Evolutionary conservation across 2,797 vertebrate genomes (phyloP).

Genomic region (Myotis myotis): DNA sequence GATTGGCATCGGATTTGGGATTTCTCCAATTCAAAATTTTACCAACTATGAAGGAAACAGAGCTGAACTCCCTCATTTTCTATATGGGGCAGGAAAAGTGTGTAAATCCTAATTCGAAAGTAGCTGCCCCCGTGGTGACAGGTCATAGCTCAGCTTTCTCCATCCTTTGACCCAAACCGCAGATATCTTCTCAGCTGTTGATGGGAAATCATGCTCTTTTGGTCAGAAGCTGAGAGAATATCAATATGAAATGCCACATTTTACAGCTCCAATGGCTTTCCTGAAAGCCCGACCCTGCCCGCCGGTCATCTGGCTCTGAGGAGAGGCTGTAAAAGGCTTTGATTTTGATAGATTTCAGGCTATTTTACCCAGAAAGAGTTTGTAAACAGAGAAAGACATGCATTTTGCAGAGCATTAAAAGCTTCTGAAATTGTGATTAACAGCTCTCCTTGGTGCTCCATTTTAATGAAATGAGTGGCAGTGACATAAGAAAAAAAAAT

Average conservation of each 20-base stretch:
- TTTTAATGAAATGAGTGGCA: constrained; percentile 76
- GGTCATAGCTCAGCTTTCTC: not conserved
- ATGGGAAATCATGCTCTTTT: not conserved
- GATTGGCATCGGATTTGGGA: not conserved
- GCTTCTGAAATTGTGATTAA: constrained; percentile 49
- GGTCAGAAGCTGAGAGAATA: constrained; percentile 13
- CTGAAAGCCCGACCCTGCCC: not conserved
- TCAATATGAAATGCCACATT: not conserved
- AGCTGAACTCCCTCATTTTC: not conserved
- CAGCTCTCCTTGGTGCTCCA: not conserved
- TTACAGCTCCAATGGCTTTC: not conserved
- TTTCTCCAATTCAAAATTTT: not conserved
- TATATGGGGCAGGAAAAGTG: not conserved
- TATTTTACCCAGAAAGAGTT: constrained; percentile 28
- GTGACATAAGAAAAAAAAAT: constrained; percentile 81
- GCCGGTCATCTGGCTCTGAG: not conserved
- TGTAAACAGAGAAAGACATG: not conserved
- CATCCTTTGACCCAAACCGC: not conserved
- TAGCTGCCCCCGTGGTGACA: not conserved
- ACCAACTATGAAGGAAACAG: not conserved
- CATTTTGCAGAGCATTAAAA: constrained; percentile 52
- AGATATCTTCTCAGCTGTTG: not conserved
- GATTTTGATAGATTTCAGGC: not conserved
- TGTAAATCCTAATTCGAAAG: not conserved
- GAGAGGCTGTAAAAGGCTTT: not conserved